Base-by-base conservation (phyloP, 2,797 vertebrate genomes). In the Syngnathus rostellatus region DNA sequence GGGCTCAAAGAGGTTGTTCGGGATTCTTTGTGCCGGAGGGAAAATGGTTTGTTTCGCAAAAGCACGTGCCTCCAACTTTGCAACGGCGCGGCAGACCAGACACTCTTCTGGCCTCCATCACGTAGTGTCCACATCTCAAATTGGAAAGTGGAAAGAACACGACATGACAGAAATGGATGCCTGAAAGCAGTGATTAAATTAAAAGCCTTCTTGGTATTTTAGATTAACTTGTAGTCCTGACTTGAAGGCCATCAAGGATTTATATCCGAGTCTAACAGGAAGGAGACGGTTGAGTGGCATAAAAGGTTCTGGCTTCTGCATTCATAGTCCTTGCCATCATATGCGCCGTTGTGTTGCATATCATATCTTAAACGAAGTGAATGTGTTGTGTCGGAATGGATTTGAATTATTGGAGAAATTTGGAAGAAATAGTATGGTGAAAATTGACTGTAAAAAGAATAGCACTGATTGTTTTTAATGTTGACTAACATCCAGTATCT, bases 1-100 rank as follows among this genome's bases (percentile, higher is more conserved):
- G 81, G 82, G 81, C 81, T 81, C 75, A 71, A 80, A 83, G 77
- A 79, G 83, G 84, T 84, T 87, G 79, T 83, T 80, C 83, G 75
- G 77, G 76, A 85, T 79, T 83, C 84, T 84, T 79, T 81, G 78
- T 73, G 75, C 83, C 79, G 75, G 67, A 74, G 80, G 80, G 85
- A 77, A 88, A 89, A 89, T 77, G 65, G 85, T 83, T 85, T 87
- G 86, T 88, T 79, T 75, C 83, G 77, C 76, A 69, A 83, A 87
- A 78, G 77, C 74, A 71, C 71, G 77, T 81, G 82, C 77, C 79
- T 81, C 77, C 81, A 83, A 86, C 73, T 82, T 72, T 72, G 67
- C 73, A 71, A 69, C 57, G 63, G 70, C 73, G 77, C 73, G 74
- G 79, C 75, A 79, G 83, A 83, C 87, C 83, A 72, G 83, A 89